These are phyloP conservation scores for Euzophera pinguis DNA, from an alignment of 2,888 invertebrate species.

Conservation along the genomic window DNA sequence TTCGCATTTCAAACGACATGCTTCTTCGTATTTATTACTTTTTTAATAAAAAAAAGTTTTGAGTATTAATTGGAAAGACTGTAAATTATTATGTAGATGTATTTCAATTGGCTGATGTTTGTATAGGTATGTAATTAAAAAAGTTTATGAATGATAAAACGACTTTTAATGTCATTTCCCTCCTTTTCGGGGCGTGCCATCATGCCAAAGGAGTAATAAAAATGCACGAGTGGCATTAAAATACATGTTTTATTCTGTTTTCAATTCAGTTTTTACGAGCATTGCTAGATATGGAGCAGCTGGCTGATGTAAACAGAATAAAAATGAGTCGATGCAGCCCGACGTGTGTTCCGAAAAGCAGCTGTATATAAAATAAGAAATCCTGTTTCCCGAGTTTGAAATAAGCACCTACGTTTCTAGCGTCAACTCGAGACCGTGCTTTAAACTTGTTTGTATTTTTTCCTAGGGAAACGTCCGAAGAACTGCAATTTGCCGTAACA, in stretches of 20 bases:
- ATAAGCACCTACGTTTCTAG: constrained; percentile 36
- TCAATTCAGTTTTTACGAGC: constrained; percentile 66
- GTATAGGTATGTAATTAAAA: constrained; percentile 75
- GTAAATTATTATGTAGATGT: constrained; percentile 76
- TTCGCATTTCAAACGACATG: constrained; percentile 71
- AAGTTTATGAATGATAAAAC: constrained; percentile 62
- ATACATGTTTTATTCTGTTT: constrained; percentile 61
- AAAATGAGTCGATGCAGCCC: constrained; percentile 53
- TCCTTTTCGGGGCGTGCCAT: constrained; percentile 23
- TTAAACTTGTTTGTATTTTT: neutral
- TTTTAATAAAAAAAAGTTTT: constrained; percentile 59
- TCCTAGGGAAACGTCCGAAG: neutral
- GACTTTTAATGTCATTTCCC: constrained; percentile 31
- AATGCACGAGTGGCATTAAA: constrained; percentile 42
- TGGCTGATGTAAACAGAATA: constrained; percentile 67
- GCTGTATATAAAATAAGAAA: constrained; percentile 38
- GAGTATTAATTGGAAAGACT: constrained; percentile 78
- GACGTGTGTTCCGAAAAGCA: constrained; percentile 46
- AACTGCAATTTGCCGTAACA: neutral
- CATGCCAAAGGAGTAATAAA: constrained; percentile 37
- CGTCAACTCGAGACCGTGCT: neutral
- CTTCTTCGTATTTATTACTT: constrained; percentile 73
- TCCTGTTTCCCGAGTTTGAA: constrained; percentile 37
- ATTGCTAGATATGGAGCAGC: constrained; percentile 54
- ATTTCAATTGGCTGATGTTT: constrained; percentile 73